These are phyloP conservation scores for Loris lydekkerianus DNA, from an alignment of 2,797 vertebrate species.

Conservation along the genomic window DNA sequence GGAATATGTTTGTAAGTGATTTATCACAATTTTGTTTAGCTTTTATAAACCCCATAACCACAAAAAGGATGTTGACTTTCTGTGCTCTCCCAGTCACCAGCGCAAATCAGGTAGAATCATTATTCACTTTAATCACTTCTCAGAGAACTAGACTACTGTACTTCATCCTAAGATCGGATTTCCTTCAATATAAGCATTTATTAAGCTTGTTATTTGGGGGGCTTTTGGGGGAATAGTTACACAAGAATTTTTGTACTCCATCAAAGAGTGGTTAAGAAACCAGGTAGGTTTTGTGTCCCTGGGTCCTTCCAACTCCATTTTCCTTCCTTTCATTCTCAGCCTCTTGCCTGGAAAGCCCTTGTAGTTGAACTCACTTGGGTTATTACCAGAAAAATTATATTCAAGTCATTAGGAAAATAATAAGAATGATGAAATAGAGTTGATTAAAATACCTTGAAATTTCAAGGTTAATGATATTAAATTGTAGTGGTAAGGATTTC, in stretches of 20 bases:
- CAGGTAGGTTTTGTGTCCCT: not conserved
- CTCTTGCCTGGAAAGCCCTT: not conserved
- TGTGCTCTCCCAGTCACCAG: not conserved
- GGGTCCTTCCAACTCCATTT: not conserved
- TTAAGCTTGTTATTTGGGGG: not conserved
- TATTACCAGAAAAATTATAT: constrained; percentile 61
- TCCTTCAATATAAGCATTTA: not conserved
- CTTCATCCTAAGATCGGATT: not conserved
- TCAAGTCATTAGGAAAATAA: constrained; percentile 39
- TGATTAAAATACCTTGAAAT: constrained; percentile 45
- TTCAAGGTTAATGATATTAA: constrained; percentile 51
- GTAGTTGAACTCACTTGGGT: not conserved
- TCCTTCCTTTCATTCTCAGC: not conserved
- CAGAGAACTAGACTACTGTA: not conserved
- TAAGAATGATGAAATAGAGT: constrained; percentile 60
- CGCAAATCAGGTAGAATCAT: not conserved
- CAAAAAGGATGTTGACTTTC: not conserved
- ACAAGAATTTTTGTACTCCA: not conserved
- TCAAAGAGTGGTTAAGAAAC: not conserved
- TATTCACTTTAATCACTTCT: not conserved
- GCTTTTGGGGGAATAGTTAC: not conserved
- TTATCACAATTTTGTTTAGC: not conserved
- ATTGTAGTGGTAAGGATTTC: constrained; percentile 23
- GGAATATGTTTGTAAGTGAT: not conserved
- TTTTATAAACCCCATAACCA: not conserved